Percentiles rank a stretch among this genome's conserved stretches.
These are phyloP conservation scores for Hormiphora californensis DNA, from an alignment of 37 sponge, comb jelly and placozoan genomes.

Conservation along the genomic window DNA sequence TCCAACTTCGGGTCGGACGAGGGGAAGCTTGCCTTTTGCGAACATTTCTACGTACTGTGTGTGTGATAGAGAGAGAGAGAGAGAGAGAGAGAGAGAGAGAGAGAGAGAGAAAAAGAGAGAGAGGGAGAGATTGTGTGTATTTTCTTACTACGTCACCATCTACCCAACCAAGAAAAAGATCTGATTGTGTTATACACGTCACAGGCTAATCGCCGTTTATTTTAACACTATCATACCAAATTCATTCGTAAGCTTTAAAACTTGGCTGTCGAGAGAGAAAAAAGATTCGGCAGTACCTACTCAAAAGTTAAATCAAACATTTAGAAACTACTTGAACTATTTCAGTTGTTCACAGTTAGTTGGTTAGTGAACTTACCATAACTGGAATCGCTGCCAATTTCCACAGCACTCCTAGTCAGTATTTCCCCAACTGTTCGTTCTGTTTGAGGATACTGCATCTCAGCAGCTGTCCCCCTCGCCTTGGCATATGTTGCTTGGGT, in stretches of 20 bases:
- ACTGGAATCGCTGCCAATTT: slow-evolving; percentile 57
- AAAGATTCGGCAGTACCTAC: not conserved
- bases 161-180: no score
- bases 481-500: slow-evolving; percentile 57
- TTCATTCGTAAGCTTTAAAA: not conserved
- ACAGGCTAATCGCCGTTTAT: no score
- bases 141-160: no score
- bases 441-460: slow-evolving; percentile 68
- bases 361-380: slow-evolving; percentile 60
- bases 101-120: no score
- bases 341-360: not conserved
- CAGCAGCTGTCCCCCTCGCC: slow-evolving; percentile 55
- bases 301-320: not conserved
- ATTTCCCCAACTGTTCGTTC: slow-evolving; percentile 68
- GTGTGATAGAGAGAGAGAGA: no score
- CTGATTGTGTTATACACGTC: no score
- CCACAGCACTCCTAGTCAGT: slow-evolving; percentile 64
- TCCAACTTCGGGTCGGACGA: no score
- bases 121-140: no score
- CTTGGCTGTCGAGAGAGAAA: no score
- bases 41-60: no score
- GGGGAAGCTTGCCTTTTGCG: no score
- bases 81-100: no score
- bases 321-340: not conserved
- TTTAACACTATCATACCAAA: not conserved